A percentile compares a stretch with the other conserved stretches of the same genome.
Conservation (phyloP, 2,888 invertebrate genomes). For the Herminia tarsipennalis region DNA sequence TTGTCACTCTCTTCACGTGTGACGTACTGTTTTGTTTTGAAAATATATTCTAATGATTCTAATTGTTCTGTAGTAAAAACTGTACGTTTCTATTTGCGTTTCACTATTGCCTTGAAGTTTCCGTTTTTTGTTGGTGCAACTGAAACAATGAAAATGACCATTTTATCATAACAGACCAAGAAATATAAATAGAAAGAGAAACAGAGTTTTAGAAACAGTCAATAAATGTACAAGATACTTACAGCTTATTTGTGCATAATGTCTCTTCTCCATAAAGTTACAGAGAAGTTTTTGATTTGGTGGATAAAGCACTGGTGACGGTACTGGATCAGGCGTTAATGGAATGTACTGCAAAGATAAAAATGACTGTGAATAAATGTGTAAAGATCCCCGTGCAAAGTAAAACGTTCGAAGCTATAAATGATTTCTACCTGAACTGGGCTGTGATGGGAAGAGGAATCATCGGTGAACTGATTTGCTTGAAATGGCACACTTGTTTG, state of each 20-base stretch:
- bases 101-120: too few species aligned
- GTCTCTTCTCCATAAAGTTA: constrained; percentile 22
- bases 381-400: neutral
- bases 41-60: too few species aligned
- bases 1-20: constrained; percentile 88
- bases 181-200: neutral
- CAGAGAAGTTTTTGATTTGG: constrained; percentile 1
- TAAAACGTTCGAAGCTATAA: neutral
- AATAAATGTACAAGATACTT: constrained; percentile 24
- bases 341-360: constrained; percentile 19
- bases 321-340: constrained; percentile 8
- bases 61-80: too few species aligned
- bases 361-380: neutral
- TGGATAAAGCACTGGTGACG: constrained; percentile 6
- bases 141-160: too few species aligned
- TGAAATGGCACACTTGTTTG: neutral
- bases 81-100: too few species aligned
- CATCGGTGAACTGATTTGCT: neutral
- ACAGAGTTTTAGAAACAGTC: neutral
- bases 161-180: constrained; percentile 48
- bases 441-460: neutral
- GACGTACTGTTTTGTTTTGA: constrained; percentile 88
- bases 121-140: too few species aligned
- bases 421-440: neutral
- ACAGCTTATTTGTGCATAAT: constrained; percentile 43